A percentile compares a stretch with the other conserved stretches of the same genome.
Evolutionary conservation across 2,113 vertebrate species (phyloP).

Genomic region (Carassius auratus): DNA sequence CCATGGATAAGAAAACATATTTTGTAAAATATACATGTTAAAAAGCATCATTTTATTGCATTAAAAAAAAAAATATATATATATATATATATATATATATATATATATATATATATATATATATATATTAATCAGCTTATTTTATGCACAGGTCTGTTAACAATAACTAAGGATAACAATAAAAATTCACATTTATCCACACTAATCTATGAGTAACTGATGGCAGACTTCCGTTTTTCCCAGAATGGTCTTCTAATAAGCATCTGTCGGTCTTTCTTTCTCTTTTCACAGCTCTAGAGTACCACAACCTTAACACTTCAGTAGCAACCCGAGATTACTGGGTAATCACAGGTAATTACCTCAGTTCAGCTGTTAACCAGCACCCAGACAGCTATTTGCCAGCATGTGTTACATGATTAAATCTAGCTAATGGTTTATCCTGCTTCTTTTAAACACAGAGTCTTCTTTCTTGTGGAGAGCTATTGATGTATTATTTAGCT

Average conservation of each 20-base stretch:
- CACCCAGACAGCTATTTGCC: constrained; percentile 23
- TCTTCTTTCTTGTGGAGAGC: not conserved
- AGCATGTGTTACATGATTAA: constrained; percentile 31
- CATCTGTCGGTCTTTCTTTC: constrained; percentile 13
- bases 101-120: too few relatives aligned
- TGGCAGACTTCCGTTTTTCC: not conserved
- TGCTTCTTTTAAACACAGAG: not conserved
- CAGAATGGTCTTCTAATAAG: not conserved
- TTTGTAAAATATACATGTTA: too few relatives aligned
- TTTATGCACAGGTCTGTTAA: not conserved
- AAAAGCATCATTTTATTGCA: too few relatives aligned
- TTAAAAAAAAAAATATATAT: too few relatives aligned
- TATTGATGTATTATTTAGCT: constrained; percentile 50
- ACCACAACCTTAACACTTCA: constrained; percentile 94
- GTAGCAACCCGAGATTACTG: constrained; percentile 90
- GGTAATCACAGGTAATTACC: constrained; percentile 91
- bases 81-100: too few relatives aligned
- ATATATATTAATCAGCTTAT: not conserved
- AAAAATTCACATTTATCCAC: not conserved
- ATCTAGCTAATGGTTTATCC: not conserved
- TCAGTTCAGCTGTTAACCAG: constrained; percentile 10
- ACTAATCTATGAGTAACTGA: not conserved
- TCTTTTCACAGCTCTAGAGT: constrained; percentile 85
- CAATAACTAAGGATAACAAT: not conserved
- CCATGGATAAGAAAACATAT: too few relatives aligned